Conservation (phyloP, 2,797 vertebrate genomes). For the Loriculus beryllinus region DNA sequence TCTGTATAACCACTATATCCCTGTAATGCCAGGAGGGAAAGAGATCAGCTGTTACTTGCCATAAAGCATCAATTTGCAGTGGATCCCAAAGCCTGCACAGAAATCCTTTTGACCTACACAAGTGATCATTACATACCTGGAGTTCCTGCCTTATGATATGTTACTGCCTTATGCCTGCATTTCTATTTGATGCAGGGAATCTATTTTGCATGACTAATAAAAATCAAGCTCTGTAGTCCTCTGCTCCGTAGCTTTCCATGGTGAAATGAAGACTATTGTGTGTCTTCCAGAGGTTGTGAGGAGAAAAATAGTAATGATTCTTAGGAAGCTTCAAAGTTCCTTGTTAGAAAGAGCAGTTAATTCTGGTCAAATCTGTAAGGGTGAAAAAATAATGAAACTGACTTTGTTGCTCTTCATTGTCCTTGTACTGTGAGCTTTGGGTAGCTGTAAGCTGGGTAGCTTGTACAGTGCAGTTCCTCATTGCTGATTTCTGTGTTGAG, state of each 20-base stretch:
- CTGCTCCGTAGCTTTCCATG: background rate
- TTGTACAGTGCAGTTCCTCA: background rate
- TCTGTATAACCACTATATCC: background rate
- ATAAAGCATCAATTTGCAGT: background rate
- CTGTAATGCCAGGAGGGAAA: background rate
- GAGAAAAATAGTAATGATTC: background rate
- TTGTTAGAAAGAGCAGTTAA: background rate
- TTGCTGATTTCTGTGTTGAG: background rate
- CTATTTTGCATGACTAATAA: background rate
- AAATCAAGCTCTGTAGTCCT: conserved; percentile 5
- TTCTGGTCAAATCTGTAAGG: background rate
- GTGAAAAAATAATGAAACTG: background rate
- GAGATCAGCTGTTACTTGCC: background rate
- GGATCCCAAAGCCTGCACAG: background rate
- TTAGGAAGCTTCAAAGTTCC: background rate
- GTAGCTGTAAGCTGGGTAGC: background rate
- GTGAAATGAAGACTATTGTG: background rate
- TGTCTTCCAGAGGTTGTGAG: background rate
- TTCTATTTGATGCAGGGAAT: background rate
- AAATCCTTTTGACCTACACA: background rate
- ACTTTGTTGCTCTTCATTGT: background rate
- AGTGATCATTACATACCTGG: background rate
- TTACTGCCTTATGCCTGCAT: background rate
- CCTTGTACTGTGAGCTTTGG: background rate
- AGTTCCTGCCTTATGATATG: background rate